These are phyloP conservation scores for Muscidifurax raptorellus DNA, from an alignment of 1,140 invertebrate genomes.

Conservation along the genomic window DNA sequence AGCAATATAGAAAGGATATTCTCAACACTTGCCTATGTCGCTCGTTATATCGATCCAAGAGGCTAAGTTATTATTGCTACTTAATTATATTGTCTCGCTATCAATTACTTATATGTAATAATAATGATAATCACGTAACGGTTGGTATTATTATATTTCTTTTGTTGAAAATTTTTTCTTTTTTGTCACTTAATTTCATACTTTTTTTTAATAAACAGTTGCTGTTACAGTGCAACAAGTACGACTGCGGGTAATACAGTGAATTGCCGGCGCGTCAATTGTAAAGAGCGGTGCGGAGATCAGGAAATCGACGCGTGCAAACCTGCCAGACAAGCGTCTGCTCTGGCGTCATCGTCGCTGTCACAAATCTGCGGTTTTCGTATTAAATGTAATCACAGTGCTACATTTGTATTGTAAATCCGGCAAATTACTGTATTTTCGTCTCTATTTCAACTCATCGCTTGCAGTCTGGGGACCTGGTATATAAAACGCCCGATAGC, in stretches of 20 bases:
- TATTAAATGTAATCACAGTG: slow-evolving; percentile 72
- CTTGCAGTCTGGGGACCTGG: slow-evolving; percentile 56
- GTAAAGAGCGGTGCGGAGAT: slow-evolving; percentile 32
- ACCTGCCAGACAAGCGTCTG: slow-evolving; percentile 34
- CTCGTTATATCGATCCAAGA: not conserved
- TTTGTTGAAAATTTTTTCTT: not conserved
- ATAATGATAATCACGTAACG: too few relatives aligned
- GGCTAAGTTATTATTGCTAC: not conserved
- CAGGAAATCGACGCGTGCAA: slow-evolving; percentile 48
- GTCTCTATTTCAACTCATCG: slow-evolving; percentile 63
- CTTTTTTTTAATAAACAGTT: not conserved
- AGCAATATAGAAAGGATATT: slow-evolving; percentile 49
- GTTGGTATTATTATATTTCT: too few relatives aligned
- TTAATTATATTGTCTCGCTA: not conserved
- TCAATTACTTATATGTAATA: not conserved
- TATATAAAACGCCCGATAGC: slow-evolving; percentile 66
- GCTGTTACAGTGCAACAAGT: not conserved
- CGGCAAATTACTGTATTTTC: slow-evolving; percentile 68
- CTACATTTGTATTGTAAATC: slow-evolving; percentile 67
- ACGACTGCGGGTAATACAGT: not conserved
- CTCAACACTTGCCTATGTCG: not conserved
- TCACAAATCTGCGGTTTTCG: slow-evolving; percentile 73
- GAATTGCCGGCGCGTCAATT: slow-evolving; percentile 10
- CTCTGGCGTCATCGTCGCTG: slow-evolving; percentile 53
- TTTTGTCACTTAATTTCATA: not conserved